Base-by-base conservation (phyloP, 1,140 invertebrate genomes). In the Drosophila nigrodunni region DNA sequence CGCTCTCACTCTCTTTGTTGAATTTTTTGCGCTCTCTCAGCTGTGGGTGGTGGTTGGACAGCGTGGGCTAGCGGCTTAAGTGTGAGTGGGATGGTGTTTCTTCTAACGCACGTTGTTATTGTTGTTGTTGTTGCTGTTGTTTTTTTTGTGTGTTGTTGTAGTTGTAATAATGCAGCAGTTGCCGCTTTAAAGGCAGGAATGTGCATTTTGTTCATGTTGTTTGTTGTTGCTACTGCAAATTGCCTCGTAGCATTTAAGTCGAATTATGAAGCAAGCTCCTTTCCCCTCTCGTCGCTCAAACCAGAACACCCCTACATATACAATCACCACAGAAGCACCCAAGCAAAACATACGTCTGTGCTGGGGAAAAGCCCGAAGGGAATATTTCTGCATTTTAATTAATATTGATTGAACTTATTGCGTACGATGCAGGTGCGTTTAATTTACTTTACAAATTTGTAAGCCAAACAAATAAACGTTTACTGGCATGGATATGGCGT, bases 241-340 rank as follows among this genome's bases (percentile, higher is more conserved):
- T 87, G 82, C 82, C 82, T 80, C 69, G 82, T 81, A 87, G 82
- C 82, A 82, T 87, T 87, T 87, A 87, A 88, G 83, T 82, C 82
- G 83, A 88, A 89, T 88, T 88, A 88, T 88, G 85, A 88, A 89
- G 78, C 49, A 61, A 21, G 50, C 50, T 57, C 43, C 55, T 43
- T 13, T 52, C 39, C 58, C 35, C n/a, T 1, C 21, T 9, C 74
- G 13, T 11, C 43, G 7, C 49, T 10, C 21, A 25, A 6, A 25
- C 25, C 25, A 3, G 35, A 21, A 18, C 49, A 46, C 41, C 10
- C 57, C 10, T 25, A 21, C 47, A 50, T 41, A 37, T 25, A 11
- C 18, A 64, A 64, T 52, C 25, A 46, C 46, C 58, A 68, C 46
- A 67, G 46, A 52, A 77, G 66, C 68, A 80, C 47, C 64, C 69